Evolutionary conservation across 2,113 vertebrate genomes (phyloP), one percentile per base, ranked within the genome.

Genomic region (Thamnophis sirtalis): DNA sequence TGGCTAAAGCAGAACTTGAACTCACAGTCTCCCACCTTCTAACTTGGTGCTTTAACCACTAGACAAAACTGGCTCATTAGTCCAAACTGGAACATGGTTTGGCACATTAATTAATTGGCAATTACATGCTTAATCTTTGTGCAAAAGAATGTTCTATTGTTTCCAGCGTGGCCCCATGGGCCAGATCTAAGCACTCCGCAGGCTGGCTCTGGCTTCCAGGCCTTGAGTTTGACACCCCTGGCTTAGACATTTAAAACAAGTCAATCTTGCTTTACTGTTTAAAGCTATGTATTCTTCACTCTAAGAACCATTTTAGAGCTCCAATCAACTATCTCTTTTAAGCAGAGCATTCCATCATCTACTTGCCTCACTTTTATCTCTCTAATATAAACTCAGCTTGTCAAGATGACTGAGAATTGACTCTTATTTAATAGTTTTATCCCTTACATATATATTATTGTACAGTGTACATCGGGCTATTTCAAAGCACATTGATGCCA

Each of bases 121-220:
- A 80, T 80, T 6, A 80, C 33, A 80, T 80, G 68, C 5, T 9
- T 19, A 80, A 38, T 38, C 68, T 80, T 80, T 38, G 0, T 33
- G 6, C 68, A 80, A 80, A 80, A 8, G 17, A 38, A 80, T 38
- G 17, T 38, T 38, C n/a, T 80, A 21, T 80, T 56, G 21, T 22
- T 22, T 56, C 21, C 54, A 21, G 19, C 10, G 51, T 53, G 51
- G 51, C 51, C 51, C 53, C 4, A 1, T 1, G 0, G 53, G 53
- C 11, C 53, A 17, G 7, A 56, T 56, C 55, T 56, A 56, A 58
- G 56, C 21, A 58, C 7, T 7, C 17, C 21, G 54, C 19, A 55
- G 54, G 17, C 17, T 5, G 1, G 17, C 19, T 55, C 54, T 0
- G 3, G 54, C 0, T 3, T 17, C 22, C 2, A 0, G 22, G 22